Evolutionary conservation across 2,888 invertebrate species (phyloP).

Genomic region (Lochmaea crataegi): DNA sequence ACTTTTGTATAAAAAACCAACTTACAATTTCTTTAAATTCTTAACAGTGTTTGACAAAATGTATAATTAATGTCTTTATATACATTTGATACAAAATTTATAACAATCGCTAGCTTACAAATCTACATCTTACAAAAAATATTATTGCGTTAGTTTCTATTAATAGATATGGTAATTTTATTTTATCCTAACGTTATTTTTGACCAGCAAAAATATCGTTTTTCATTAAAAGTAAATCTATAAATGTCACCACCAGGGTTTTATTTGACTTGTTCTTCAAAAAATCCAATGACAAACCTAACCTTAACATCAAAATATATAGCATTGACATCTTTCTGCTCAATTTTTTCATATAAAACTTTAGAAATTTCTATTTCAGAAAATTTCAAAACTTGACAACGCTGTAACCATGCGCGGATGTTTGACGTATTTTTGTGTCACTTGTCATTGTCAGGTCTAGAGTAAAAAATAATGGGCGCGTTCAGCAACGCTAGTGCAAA

Average conservation of each 20-base stretch:
- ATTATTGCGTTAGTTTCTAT: conserved; percentile 50
- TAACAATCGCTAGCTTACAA: conserved; percentile 45
- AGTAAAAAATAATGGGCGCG: no score
- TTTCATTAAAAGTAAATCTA: conserved; percentile 28
- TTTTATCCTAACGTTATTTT: conserved; percentile 49
- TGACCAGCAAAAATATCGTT: conserved; percentile 55
- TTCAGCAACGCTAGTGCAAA: no score
- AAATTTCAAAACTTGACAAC: no score
- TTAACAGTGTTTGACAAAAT: conserved; percentile 6
- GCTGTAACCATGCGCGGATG: no score
- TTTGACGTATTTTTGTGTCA: no score
- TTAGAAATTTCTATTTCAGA: no score
- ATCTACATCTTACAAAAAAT: conserved; percentile 53
- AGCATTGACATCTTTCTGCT: no score
- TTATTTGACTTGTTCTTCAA: no score
- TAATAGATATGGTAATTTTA: conserved; percentile 38
- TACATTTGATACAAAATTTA: conserved; percentile 48
- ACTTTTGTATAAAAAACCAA: conserved; percentile 17
- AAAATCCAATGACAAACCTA: no score
- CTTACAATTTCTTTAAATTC: background rate
- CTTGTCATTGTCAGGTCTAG: no score
- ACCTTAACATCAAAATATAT: no score
- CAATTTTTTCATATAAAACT: no score
- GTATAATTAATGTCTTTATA: conserved; percentile 32
- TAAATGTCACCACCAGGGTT: conserved; percentile 28